Conservation (phyloP, 2,113 vertebrate species). For the Nothobranchius kuhntae region DNA sequence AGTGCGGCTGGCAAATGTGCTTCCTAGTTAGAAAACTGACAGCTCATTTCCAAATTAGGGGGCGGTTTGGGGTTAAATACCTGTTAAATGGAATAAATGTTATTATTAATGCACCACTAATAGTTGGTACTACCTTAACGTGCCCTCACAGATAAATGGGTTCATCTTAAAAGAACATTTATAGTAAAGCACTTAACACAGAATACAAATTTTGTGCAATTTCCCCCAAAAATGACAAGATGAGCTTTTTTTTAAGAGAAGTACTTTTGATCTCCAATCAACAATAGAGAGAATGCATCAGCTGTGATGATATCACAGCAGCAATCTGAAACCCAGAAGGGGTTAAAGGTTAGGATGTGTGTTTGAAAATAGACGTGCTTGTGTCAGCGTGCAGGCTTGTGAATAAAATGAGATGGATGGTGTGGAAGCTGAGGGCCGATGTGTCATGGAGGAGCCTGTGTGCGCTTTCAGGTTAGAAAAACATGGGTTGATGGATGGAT, state of each 20-base stretch:
- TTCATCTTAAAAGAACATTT: constrained; percentile 47
- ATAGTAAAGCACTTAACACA: constrained; percentile 33
- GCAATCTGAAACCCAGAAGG: constrained; percentile 10
- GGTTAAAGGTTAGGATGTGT: constrained; percentile 44
- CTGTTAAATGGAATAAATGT: constrained; percentile 23
- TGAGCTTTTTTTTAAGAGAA: constrained; percentile 27
- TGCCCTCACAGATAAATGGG: constrained; percentile 26
- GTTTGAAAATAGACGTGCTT: neutral
- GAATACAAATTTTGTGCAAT: constrained; percentile 27
- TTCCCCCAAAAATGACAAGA: constrained; percentile 36
- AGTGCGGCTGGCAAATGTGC: constrained; percentile 31
- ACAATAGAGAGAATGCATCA: neutral
- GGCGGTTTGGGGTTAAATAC: constrained; percentile 23
- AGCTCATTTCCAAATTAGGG: constrained; percentile 31
- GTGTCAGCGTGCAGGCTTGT: neutral
- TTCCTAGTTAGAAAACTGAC: constrained; percentile 32
- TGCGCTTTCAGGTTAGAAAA: constrained; percentile 42
- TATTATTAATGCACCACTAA: constrained; percentile 27
- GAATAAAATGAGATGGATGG: constrained; percentile 11
- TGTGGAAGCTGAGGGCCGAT: constrained; percentile 17
- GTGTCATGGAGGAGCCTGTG: constrained; percentile 2
- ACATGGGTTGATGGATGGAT: constrained; percentile 55
- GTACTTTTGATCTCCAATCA: constrained; percentile 34
- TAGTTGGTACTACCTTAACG: neutral
- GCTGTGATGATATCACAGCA: constrained; percentile 5